A percentile compares a stretch with the other conserved stretches of the same genome.
phyloP scores from a whole-genome alignment of 1,140 invertebrate genomes.

The Sitodiplosis mosellana region DNA sequence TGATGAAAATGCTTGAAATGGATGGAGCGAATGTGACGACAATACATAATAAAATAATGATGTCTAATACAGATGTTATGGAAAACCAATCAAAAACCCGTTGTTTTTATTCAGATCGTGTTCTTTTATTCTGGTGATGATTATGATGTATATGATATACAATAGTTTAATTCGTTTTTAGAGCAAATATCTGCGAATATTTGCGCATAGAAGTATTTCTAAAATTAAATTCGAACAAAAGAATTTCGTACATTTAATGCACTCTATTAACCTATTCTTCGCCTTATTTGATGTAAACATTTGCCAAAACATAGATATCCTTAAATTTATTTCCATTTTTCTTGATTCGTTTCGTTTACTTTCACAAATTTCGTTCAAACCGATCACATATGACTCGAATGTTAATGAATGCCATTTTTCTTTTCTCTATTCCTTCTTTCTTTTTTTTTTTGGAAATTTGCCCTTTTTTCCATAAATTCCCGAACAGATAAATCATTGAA shows the following conservation, averaged over 20 bases:
- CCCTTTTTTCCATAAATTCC: not conserved
- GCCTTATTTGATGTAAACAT: not conserved
- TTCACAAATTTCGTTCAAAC: not conserved
- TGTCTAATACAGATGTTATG: no score
- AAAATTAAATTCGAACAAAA: not conserved
- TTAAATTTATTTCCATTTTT: not conserved
- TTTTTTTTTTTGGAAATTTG: not conserved
- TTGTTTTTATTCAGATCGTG: no score
- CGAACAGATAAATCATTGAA: not conserved
- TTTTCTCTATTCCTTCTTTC: no score
- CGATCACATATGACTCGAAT: not conserved
- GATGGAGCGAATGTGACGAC: no score
- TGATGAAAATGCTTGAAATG: not conserved
- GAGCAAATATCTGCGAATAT: no score
- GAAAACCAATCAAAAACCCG: no score
- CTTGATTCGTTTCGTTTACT: not conserved
- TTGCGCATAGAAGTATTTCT: not conserved
- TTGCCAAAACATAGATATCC: not conserved
- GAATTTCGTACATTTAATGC: not conserved
- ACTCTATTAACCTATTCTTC: not conserved
- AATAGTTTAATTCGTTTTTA: no score
- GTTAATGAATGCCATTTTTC: not conserved
- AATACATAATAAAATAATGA: no score
- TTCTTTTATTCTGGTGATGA: no score
- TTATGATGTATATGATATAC: no score